Percentiles rank a stretch among this genome's conserved stretches.
Conservation (phyloP, 2,888 invertebrate genomes). For the Homarus gammarus region DNA sequence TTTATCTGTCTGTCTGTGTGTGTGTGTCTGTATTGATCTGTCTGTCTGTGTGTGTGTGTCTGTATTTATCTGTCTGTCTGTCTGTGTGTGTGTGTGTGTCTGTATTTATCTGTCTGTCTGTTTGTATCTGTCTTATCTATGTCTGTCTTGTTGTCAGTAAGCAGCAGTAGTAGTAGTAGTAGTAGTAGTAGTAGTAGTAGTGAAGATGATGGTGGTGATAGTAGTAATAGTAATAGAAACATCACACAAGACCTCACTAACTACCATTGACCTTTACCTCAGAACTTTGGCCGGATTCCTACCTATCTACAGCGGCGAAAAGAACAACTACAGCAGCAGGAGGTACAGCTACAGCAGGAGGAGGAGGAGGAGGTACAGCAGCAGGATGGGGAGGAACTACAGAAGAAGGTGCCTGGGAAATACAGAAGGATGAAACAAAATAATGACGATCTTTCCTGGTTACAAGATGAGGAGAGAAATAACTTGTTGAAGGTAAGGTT, state of each 20-base stretch:
- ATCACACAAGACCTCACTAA: neutral
- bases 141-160: neutral
- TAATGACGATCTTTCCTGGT: neutral
- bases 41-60: too few species aligned
- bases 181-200: neutral
- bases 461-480: constrained; percentile 11
- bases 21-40: neutral
- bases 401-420: neutral
- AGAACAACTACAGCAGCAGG: neutral
- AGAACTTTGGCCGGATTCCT: constrained; percentile 34
- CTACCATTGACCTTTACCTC: constrained; percentile 11
- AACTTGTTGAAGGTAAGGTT: constrained; percentile 1
- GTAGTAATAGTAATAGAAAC: neutral
- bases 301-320: neutral
- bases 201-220: neutral
- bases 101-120: neutral
- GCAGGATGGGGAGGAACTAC: neutral
- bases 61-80: too few species aligned
- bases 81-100: too few species aligned
- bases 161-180: neutral
- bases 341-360: neutral
- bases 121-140: neutral
- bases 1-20: neutral
- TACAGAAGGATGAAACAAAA: too few species aligned
- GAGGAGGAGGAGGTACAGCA: neutral